Base-by-base conservation (phyloP, 2,113 vertebrate species). In the Grus americana region DNA sequence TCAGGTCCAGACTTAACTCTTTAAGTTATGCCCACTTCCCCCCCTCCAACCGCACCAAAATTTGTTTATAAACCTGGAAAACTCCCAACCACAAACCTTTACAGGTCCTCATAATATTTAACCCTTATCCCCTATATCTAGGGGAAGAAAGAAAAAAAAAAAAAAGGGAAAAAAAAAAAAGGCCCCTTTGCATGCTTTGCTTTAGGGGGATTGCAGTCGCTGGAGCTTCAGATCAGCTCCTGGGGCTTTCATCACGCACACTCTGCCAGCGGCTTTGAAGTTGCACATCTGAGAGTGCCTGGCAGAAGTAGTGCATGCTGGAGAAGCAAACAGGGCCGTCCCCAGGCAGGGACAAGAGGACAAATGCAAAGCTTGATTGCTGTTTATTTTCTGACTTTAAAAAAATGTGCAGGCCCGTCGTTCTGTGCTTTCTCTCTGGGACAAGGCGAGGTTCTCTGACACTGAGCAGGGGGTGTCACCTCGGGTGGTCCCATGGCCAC, bases 181-280 rank as follows among this genome's bases (percentile, higher is more conserved):
- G 70, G 42, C 52, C 66, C 83, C 55, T 12, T 36, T 75, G 57
- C 52, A 36, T 21, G 62, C 61, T 78, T 89, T 65, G 84, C 94
- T 92, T 83, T 89, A 50, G 58, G 87, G 83, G 44, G 19, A 92
- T 92, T 6, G 12, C 61, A 74, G 78, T 91, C 30, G 22, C 68
- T 70, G 92, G 52, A 52, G 90, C 94, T 90, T 97, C 83, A 91
- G 95, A 92, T 86, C 88, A 92, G 88, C 73, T 96, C 91, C 55
- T 1, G 4, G 68, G 67, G 80, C 87, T 97, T 97, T 95, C 91
- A 97, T 96, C 94, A 72, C 10, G 72, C 90, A 32, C 82, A 22
- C 78, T 94, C 93, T 78, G 96, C 89, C 84, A 74, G 85, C 1
- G 0, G 79, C 97, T 98, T 97, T 94, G 87, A 96, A 97, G 84